Evolutionary conservation across 2,888 invertebrate species (phyloP).

Genomic region (Scaptomyza parva): DNA sequence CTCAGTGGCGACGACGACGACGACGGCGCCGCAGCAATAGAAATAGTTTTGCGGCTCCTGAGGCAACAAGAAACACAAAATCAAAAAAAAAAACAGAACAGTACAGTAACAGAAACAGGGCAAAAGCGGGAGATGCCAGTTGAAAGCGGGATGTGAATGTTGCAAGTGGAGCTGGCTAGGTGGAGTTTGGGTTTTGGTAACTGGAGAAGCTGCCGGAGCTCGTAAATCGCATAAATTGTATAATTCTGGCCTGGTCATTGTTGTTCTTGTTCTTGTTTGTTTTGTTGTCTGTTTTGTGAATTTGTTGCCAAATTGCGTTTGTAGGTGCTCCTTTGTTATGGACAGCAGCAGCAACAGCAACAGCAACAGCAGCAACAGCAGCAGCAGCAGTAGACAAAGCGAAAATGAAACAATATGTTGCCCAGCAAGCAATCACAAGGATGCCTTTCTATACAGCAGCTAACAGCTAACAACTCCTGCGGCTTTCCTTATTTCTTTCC

Average conservation of each 20-base stretch:
- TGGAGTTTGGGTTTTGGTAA: slow-evolving; percentile 23
- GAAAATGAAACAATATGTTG: slow-evolving; percentile 74
- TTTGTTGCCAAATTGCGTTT: slow-evolving; percentile 82
- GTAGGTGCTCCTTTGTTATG: slow-evolving; percentile 67
- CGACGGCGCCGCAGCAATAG: slow-evolving; percentile 80
- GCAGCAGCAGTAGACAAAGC: slow-evolving; percentile 12
- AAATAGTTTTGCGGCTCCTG: slow-evolving; percentile 74
- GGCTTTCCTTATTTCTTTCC: slow-evolving; percentile 12
- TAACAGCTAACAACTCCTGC: slow-evolving; percentile 1
- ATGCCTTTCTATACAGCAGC: slow-evolving; percentile 1
- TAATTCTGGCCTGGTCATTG: slow-evolving; percentile 73
- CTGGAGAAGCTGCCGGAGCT: slow-evolving; percentile 56
- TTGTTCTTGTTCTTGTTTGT: slow-evolving; percentile 39
- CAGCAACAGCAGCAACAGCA: not conserved
- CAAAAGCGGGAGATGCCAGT: slow-evolving; percentile 26
- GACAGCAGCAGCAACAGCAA: slow-evolving; percentile 5
- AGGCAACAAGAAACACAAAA: slow-evolving; percentile 34
- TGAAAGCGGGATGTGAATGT: too few species aligned
- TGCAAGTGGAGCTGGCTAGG: slow-evolving; percentile 11
- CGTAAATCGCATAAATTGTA: slow-evolving; percentile 81
- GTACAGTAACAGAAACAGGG: too few species aligned
- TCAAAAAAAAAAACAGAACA: slow-evolving; percentile 16
- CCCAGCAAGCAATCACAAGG: slow-evolving; percentile 18
- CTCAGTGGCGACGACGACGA: slow-evolving; percentile 58
- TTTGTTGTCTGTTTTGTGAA: slow-evolving; percentile 63